A percentile compares a stretch with the other conserved stretches of the same genome.
phyloP scores from a whole-genome alignment of 1,140 invertebrate genomes.

The Melitaea cinxia region DNA sequence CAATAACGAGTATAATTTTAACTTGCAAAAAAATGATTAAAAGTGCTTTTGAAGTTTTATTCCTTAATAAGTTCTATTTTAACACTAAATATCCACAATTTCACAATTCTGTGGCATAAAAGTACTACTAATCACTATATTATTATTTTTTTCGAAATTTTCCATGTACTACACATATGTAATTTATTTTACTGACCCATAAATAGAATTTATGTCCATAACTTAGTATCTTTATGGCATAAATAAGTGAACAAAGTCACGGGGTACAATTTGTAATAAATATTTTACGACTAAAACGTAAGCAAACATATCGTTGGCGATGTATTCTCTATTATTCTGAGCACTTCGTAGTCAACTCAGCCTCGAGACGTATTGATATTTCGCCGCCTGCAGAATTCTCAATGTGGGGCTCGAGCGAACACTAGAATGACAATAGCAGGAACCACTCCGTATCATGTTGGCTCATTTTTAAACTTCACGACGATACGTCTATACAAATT shows the following conservation, averaged over 20 bases:
- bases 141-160: no score
- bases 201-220: no score
- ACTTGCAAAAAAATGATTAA: no score
- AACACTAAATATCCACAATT: no score
- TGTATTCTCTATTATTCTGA: slow-evolving; percentile 34
- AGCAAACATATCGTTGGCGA: slow-evolving; percentile 26
- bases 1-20: no score
- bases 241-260: neutral
- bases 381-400: slow-evolving; percentile 35
- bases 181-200: no score
- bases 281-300: slow-evolving; percentile 14
- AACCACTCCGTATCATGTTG: slow-evolving; percentile 28
- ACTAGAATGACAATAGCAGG: slow-evolving; percentile 33
- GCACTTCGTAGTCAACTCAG: slow-evolving; percentile 33
- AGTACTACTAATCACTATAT: no score
- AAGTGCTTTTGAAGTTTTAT: no score
- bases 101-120: no score
- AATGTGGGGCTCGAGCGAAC: slow-evolving; percentile 28
- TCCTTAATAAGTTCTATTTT: no score
- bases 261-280: neutral
- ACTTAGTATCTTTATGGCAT: neutral
- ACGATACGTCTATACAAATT: slow-evolving; percentile 13
- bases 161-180: no score
- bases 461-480: slow-evolving; percentile 33
- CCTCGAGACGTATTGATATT: slow-evolving; percentile 40